Evolutionary conservation across 2,113 vertebrate genomes (phyloP).

Genomic region (Galbula dea): DNA sequence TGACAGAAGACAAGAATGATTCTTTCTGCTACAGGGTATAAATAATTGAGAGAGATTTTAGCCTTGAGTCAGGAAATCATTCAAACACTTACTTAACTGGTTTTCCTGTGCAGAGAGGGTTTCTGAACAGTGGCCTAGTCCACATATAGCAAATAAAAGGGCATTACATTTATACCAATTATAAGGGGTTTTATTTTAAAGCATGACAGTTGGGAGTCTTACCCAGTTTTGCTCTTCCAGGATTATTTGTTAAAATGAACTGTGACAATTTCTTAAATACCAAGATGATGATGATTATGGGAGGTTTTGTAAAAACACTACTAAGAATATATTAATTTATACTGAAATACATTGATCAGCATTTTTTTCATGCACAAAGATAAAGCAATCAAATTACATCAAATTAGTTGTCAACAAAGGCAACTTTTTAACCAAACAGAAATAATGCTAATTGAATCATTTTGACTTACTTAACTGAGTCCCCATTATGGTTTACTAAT

Average conservation of each 20-base stretch:
- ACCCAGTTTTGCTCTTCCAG: background rate
- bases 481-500: background rate
- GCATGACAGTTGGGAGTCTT: background rate
- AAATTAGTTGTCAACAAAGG: background rate
- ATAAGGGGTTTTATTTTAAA: background rate
- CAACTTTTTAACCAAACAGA: background rate
- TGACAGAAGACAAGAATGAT: background rate
- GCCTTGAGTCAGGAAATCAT: background rate
- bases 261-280: background rate
- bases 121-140: background rate
- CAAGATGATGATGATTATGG: background rate
- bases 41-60: background rate
- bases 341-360: background rate
- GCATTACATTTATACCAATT: background rate
- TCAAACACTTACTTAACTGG: background rate
- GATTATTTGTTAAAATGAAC: background rate
- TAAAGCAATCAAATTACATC: background rate
- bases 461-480: background rate
- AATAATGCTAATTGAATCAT: background rate
- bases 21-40: background rate
- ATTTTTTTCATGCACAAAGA: background rate
- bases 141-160: background rate
- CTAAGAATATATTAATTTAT: background rate
- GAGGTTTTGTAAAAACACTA: background rate
- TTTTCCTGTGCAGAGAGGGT: background rate